A percentile compares a stretch with the other conserved stretches of the same genome.
phyloP scores from a whole-genome alignment of 2,888 invertebrate genomes.

The Deilephila porcellus region DNA sequence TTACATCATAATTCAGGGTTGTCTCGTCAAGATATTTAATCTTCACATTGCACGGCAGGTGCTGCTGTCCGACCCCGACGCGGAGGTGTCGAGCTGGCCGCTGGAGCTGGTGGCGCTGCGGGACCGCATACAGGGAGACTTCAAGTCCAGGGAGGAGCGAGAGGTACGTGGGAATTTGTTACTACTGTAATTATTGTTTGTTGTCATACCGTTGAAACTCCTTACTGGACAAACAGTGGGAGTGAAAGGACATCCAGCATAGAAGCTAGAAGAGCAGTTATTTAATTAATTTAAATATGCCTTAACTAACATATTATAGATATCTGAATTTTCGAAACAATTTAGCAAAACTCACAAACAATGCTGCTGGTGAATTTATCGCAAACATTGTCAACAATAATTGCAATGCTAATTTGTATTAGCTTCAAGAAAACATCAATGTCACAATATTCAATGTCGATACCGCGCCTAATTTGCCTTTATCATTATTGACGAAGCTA shows the following conservation, averaged over 20 bases:
- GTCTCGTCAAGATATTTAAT: neutral
- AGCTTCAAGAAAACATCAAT: neutral
- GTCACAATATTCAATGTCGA: neutral
- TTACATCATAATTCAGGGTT: neutral
- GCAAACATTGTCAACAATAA: too few relatives aligned
- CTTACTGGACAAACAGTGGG: too few relatives aligned
- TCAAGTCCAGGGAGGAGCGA: conserved; percentile 74
- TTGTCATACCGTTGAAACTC: too few relatives aligned
- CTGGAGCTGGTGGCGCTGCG: conserved; percentile 89
- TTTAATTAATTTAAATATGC: too few relatives aligned
- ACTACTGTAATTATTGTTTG: too few relatives aligned
- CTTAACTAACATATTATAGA: too few relatives aligned
- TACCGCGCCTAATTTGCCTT: too few relatives aligned
- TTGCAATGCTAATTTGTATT: neutral
- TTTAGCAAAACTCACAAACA: too few relatives aligned
- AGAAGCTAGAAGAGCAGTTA: too few relatives aligned
- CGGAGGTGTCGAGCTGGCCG: conserved; percentile 90
- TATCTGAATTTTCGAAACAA: too few relatives aligned
- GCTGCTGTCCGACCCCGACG: conserved; percentile 87
- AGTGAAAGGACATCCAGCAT: too few relatives aligned
- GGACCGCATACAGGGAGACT: conserved; percentile 89
- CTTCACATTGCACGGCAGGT: conserved; percentile 76
- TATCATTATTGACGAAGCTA: neutral
- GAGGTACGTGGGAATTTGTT: conserved; percentile 78
- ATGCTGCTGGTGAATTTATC: too few relatives aligned